phyloP scores from a whole-genome alignment of 2,888 invertebrate species.

The Trichogramma dendrolimi region DNA sequence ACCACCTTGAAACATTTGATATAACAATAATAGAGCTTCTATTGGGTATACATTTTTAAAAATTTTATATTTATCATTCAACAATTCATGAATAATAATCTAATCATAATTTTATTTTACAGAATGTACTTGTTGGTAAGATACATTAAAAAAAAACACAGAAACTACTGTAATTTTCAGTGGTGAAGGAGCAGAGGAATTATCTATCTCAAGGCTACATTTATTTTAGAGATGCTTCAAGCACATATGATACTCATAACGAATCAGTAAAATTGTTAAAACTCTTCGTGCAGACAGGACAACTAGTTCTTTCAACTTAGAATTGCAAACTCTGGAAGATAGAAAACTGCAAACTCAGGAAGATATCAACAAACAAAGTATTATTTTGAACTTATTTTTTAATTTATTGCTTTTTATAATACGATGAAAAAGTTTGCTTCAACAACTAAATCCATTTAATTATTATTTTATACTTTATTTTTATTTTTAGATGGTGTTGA shows the following conservation, averaged over 20 bases:
- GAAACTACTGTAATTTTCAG: constrained; percentile 85
- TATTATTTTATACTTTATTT: not conserved
- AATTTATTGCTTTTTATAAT: constrained; percentile 13
- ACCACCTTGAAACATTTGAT: too few species aligned
- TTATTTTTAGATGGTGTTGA: constrained; percentile 63
- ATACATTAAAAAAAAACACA: constrained; percentile 76
- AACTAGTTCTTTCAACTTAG: constrained; percentile 65
- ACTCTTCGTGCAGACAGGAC: constrained; percentile 76
- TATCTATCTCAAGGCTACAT: constrained; percentile 95
- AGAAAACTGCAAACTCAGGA: constrained; percentile 86
- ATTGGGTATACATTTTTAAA: too few species aligned
- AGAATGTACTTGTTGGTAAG: too few species aligned
- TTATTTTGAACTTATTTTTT: too few species aligned
- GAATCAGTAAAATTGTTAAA: constrained; percentile 72
- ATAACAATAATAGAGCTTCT: too few species aligned
- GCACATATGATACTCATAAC: constrained; percentile 64
- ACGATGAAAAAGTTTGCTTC: not conserved
- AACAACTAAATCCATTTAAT: not conserved
- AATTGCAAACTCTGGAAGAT: too few species aligned
- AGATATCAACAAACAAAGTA: too few species aligned
- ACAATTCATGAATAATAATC: too few species aligned
- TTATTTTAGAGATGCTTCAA: constrained; percentile 88
- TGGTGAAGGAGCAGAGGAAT: constrained; percentile 92
- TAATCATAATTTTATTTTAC: too few species aligned
- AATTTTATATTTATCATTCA: too few species aligned